A percentile compares a stretch with the other conserved stretches of the same genome.
phyloP scores from a whole-genome alignment of 2,888 invertebrate genomes.

The Ophraella communa region DNA sequence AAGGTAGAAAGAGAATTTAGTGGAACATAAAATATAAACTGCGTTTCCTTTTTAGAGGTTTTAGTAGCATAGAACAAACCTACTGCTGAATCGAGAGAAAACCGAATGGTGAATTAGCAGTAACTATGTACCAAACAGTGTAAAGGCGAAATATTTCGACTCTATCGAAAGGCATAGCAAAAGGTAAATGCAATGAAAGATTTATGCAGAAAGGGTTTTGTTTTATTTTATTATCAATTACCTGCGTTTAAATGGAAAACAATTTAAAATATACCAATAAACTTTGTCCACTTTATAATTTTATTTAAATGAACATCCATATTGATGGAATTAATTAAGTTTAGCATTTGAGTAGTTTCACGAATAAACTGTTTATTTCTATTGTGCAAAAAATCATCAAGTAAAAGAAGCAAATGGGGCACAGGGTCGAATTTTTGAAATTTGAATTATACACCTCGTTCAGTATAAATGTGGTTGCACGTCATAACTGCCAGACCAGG shows the following conservation, averaged over 20 bases:
- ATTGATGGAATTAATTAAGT: too few relatives aligned
- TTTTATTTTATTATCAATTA: conserved; percentile 12
- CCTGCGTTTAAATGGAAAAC: neutral
- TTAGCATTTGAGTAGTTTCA: too few relatives aligned
- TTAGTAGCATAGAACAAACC: neutral
- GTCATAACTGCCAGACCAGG: too few relatives aligned
- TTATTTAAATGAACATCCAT: too few relatives aligned
- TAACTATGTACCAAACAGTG: conserved; percentile 15
- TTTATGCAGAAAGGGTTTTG: conserved; percentile 16
- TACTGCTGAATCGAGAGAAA: conserved; percentile 5
- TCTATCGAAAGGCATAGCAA: conserved; percentile 4
- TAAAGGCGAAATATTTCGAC: conserved; percentile 10
- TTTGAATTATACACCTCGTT: too few relatives aligned
- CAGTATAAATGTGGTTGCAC: too few relatives aligned
- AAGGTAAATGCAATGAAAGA: conserved; percentile 17
- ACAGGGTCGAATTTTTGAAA: too few relatives aligned
- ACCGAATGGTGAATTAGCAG: conserved; percentile 17
- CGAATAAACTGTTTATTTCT: too few relatives aligned
- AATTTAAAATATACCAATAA: neutral
- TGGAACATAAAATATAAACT: neutral
- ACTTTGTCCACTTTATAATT: too few relatives aligned
- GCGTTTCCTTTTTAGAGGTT: neutral
- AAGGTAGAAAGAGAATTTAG: neutral
- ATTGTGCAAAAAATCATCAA: too few relatives aligned
- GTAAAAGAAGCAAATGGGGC: too few relatives aligned